Conservation (phyloP, 2,888 invertebrate species). For the Ichneumoninae sp. region DNA sequence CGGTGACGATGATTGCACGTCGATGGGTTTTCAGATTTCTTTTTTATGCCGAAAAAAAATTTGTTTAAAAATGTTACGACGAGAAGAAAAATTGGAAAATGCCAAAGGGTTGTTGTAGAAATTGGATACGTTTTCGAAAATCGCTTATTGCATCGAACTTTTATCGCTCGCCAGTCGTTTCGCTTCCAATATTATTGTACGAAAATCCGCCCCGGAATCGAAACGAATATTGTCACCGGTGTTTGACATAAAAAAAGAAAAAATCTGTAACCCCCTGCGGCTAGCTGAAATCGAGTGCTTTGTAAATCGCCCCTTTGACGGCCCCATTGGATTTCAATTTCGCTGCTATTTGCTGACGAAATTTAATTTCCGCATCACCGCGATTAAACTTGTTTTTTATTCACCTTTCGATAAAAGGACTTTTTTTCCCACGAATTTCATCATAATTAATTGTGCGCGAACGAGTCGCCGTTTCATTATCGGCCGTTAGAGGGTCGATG, state of each 20-base stretch:
- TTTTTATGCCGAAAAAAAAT: background rate
- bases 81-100: background rate
- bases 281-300: background rate
- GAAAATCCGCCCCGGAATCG: background rate
- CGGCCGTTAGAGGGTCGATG: background rate
- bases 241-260: background rate
- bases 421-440: background rate
- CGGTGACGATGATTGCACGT: no score
- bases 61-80: background rate
- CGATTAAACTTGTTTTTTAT: background rate
- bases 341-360: background rate
- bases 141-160: background rate
- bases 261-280: background rate
- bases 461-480: background rate
- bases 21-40: no score
- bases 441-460: background rate
- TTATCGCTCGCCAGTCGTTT: background rate
- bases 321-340: background rate
- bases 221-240: background rate
- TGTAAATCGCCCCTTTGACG: background rate
- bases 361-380: background rate
- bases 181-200: background rate
- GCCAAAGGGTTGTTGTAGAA: background rate
- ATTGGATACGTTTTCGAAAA: background rate
- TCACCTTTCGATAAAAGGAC: background rate